Evolutionary conservation across 2,113 vertebrate species (phyloP).

Genomic region (Ahaetulla prasina): DNA sequence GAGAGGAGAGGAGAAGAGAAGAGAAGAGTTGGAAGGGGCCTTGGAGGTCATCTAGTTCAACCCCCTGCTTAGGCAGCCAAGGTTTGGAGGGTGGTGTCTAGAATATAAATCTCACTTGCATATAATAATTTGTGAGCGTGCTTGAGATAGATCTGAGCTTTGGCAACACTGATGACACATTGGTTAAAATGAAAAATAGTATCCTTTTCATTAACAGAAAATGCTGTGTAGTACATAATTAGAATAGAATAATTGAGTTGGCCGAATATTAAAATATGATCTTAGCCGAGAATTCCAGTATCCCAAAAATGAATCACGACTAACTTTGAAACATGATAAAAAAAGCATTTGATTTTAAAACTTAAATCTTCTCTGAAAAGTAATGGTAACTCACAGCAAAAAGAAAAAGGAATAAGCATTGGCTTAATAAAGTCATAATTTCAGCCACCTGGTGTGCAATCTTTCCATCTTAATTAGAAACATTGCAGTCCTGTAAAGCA

Average conservation of each 20-base stretch:
- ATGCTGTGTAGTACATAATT: too few relatives aligned
- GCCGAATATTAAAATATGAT: too few relatives aligned
- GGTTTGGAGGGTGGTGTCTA: neutral
- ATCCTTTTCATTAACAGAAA: too few relatives aligned
- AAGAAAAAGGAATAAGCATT: neutral
- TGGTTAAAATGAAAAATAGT: too few relatives aligned
- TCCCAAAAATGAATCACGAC: neutral
- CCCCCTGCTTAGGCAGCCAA: too few relatives aligned
- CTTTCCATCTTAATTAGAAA: neutral
- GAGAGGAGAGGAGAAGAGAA: too few relatives aligned
- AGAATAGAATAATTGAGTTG: too few relatives aligned
- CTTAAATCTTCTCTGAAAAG: neutral
- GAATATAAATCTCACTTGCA: neutral
- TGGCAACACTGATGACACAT: too few relatives aligned
- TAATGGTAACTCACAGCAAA: neutral
- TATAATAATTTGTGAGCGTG: neutral
- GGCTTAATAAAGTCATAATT: neutral
- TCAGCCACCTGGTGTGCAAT: neutral
- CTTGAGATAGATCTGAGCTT: neutral
- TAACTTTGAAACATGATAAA: neutral
- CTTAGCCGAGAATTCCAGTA: neutral
- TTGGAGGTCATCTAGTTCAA: too few relatives aligned
- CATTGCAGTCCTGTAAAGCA: neutral
- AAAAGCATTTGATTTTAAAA: neutral
- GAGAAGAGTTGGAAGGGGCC: too few relatives aligned